phyloP scores from a whole-genome alignment of 2,888 invertebrate species.

The Tuta absoluta region DNA sequence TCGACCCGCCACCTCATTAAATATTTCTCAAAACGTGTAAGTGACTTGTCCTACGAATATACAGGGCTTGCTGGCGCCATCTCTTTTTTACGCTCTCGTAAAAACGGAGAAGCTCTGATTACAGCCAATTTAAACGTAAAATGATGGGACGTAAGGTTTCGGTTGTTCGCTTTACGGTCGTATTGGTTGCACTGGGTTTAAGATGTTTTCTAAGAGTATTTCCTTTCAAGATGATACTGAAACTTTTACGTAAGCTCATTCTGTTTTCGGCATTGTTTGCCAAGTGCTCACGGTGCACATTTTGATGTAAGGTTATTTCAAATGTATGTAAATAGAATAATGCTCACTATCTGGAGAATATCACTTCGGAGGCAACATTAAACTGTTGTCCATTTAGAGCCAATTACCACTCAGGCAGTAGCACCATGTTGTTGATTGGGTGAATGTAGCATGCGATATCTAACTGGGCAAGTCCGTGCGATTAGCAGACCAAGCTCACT shows the following conservation, averaged over 20 bases:
- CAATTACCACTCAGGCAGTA: slow-evolving; percentile 32
- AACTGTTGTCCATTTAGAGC: not conserved
- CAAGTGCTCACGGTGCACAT: slow-evolving; percentile 44
- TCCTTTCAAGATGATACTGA: not conserved
- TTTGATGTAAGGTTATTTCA: not conserved
- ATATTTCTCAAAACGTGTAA: slow-evolving; percentile 68
- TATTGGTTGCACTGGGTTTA: slow-evolving; percentile 15
- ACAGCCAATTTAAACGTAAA: slow-evolving; percentile 32
- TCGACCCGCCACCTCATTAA: slow-evolving; percentile 63
- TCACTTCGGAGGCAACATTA: not conserved
- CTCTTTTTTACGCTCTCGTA: slow-evolving; percentile 43
- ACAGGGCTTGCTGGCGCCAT: slow-evolving; percentile 47
- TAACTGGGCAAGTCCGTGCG: slow-evolving; percentile 40
- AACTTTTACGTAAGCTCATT: not conserved
- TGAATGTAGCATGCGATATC: slow-evolving; percentile 52
- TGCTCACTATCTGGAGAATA: not conserved
- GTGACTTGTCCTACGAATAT: slow-evolving; percentile 59
- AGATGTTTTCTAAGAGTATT: slow-evolving; percentile 11
- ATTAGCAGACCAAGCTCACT: slow-evolving; percentile 43
- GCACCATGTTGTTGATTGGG: slow-evolving; percentile 55
- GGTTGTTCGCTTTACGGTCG: slow-evolving; percentile 26
- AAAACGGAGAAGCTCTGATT: slow-evolving; percentile 31
- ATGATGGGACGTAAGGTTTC: slow-evolving; percentile 30
- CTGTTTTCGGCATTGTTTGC: slow-evolving; percentile 35
- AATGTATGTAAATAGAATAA: not conserved